A percentile compares a stretch with the other conserved stretches of the same genome.
phyloP scores from a whole-genome alignment of 2,113 vertebrate species.

The Garra rufa region DNA sequence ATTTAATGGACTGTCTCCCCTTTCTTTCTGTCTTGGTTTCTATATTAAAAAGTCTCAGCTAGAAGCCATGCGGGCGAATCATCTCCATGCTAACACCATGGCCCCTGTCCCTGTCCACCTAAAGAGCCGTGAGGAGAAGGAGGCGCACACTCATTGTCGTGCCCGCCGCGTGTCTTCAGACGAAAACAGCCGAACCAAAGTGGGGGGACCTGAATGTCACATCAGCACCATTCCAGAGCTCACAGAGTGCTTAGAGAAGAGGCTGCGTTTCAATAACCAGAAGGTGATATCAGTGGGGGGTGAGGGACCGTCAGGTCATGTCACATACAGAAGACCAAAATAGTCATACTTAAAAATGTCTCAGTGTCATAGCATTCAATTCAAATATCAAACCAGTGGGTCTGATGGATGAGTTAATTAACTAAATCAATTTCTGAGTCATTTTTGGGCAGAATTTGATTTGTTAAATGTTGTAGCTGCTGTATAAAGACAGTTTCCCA shows the following conservation, averaged over 20 bases:
- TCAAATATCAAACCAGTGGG: not conserved
- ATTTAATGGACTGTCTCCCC: not conserved
- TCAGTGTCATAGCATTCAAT: not conserved
- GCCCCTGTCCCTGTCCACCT: constrained; percentile 69
- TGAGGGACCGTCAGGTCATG: constrained; percentile 33
- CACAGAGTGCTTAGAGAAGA: constrained; percentile 81
- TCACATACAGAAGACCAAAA: not conserved
- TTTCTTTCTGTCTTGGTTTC: not conserved
- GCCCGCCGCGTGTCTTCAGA: constrained; percentile 74
- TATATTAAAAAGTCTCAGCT: constrained; percentile 74
- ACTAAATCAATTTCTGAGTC: too few species aligned
- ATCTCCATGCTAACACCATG: constrained; percentile 72
- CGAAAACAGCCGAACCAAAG: constrained; percentile 69
- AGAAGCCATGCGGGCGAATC: constrained; percentile 77
- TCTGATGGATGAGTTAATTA: not conserved
- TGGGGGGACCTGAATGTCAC: constrained; percentile 65
- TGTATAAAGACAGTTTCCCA: too few species aligned
- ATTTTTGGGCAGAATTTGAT: too few species aligned
- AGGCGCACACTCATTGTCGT: constrained; percentile 68
- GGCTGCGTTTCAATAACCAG: constrained; percentile 77
- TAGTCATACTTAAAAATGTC: not conserved
- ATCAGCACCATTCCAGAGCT: constrained; percentile 82
- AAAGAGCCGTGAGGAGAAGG: constrained; percentile 78
- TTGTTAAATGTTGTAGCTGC: too few species aligned
- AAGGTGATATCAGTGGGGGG: constrained; percentile 79